Evolutionary conservation across 2,797 vertebrate genomes (phyloP).

Genomic region (Miichthys miiuy): DNA sequence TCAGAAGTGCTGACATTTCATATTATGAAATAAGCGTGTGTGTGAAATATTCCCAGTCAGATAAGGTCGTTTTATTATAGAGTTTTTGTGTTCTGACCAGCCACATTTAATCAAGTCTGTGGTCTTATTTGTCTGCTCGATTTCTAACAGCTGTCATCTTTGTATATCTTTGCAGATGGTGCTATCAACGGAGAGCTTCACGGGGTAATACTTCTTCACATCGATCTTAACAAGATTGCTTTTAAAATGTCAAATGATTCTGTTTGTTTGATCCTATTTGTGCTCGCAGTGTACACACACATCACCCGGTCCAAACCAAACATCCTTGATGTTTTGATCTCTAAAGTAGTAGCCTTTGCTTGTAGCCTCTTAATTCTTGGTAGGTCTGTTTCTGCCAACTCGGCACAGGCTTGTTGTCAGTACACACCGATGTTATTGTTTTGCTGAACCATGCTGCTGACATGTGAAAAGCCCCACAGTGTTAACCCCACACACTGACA

Average conservation of each 20-base stretch:
- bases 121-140: background rate
- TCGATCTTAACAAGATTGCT: background rate
- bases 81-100: background rate
- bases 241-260: background rate
- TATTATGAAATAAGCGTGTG: background rate
- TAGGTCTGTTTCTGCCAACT: background rate
- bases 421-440: background rate
- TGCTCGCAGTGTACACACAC: background rate
- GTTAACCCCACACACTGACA: background rate
- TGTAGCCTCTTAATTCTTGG: background rate
- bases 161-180: slow-evolving; percentile 82
- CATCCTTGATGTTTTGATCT: background rate
- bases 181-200: slow-evolving; percentile 91
- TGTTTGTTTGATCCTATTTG: background rate
- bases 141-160: slow-evolving; percentile 11
- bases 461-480: background rate
- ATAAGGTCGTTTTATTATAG: too few species aligned
- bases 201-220: slow-evolving; percentile 85
- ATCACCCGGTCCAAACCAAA: background rate
- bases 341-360: background rate
- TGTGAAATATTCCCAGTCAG: background rate
- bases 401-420: background rate
- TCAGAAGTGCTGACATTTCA: slow-evolving; percentile 63
- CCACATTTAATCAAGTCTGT: background rate
- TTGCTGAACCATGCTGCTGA: background rate